Percentiles rank a stretch among this genome's conserved stretches.
Evolutionary conservation across 2,888 invertebrate species (phyloP).

Genomic region (Blastobasis lacticolella): DNA sequence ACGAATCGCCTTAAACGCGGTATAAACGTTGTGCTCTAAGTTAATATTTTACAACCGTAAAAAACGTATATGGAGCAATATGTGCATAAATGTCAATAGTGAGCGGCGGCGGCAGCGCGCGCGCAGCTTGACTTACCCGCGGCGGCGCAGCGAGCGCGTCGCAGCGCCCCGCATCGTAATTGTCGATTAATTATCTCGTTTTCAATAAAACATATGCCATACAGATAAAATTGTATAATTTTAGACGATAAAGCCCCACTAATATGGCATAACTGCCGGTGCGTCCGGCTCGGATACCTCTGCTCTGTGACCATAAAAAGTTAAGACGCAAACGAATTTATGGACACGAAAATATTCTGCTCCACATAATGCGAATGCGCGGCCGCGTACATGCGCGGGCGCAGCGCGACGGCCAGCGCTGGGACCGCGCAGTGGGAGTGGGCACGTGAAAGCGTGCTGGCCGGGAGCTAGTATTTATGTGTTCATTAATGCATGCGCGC

Average conservation of each 20-base stretch:
- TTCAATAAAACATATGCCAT: constrained; percentile 68
- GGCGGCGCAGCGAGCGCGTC: constrained; percentile 45
- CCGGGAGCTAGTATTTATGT: constrained; percentile 43
- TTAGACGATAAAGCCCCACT: constrained; percentile 52
- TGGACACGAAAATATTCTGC: constrained; percentile 31
- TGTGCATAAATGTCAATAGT: constrained; percentile 73
- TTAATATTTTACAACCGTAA: constrained; percentile 71
- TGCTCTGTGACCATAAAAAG: constrained; percentile 46
- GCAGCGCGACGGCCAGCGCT: no score
- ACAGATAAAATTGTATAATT: constrained; percentile 67
- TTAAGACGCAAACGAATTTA: constrained; percentile 43
- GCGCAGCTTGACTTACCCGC: constrained; percentile 49
- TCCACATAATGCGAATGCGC: constrained; percentile 39
- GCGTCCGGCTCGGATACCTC: constrained; percentile 42
- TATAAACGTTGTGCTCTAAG: constrained; percentile 50
- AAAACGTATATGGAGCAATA: constrained; percentile 72
- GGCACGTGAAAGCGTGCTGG: constrained; percentile 42
- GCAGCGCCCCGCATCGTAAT: constrained; percentile 68
- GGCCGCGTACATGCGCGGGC: constrained; percentile 16
- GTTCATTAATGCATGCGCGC: constrained; percentile 64
- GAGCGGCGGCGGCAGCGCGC: constrained; percentile 30
- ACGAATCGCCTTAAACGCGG: constrained; percentile 48
- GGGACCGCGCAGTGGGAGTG: not conserved
- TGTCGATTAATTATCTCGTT: constrained; percentile 69
- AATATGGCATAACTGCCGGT: constrained; percentile 61